These are phyloP conservation scores for Jacana jacana DNA, from an alignment of 2,113 vertebrate genomes.

Conservation along the genomic window DNA sequence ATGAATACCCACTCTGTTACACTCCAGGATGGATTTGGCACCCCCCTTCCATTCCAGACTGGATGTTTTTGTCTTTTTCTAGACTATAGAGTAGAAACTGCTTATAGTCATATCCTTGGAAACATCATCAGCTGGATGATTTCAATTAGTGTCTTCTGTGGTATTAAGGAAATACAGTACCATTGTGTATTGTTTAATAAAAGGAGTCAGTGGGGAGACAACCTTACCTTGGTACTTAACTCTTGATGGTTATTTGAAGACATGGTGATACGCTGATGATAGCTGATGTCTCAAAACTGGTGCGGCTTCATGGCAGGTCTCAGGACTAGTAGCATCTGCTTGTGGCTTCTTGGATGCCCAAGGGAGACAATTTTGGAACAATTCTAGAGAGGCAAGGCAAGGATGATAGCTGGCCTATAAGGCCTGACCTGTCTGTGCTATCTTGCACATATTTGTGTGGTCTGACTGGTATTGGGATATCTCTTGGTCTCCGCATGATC, in stretches of 20 bases:
- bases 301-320: neutral
- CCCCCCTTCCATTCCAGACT: neutral
- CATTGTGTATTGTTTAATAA: neutral
- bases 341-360: neutral
- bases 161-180: neutral
- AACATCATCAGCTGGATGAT: neutral
- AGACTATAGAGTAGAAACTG: neutral
- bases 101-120: neutral
- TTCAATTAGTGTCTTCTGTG: neutral
- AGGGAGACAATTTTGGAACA: neutral
- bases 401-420: neutral
- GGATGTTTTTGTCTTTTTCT: neutral
- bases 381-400: neutral
- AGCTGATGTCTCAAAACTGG: fast-evolving
- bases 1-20: neutral
- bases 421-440: neutral
- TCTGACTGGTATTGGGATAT: neutral
- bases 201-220: neutral
- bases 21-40: conserved; percentile 4
- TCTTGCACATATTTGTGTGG: neutral
- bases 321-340: neutral
- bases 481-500: neutral
- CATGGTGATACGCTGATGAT: fast-evolving
- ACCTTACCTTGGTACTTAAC: neutral
- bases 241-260: neutral